Evolutionary conservation across 2,797 vertebrate species (phyloP).

Genomic region (Tragopan temminckii): DNA sequence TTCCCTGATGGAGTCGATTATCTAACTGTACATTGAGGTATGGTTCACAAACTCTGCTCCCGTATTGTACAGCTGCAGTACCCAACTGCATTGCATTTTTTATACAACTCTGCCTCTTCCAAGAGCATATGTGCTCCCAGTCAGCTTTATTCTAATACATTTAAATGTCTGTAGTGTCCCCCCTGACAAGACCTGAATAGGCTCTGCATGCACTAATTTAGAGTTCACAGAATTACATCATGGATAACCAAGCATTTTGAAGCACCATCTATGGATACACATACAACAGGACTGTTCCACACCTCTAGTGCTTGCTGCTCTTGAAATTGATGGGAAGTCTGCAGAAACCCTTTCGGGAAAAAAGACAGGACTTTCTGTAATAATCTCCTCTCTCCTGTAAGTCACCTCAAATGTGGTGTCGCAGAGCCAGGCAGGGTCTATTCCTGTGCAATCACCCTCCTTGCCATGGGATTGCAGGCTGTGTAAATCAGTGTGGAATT

Average conservation of each 20-base stretch:
- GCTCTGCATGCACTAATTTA: background rate
- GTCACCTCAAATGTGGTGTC: background rate
- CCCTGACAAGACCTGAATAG: background rate
- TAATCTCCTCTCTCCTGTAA: background rate
- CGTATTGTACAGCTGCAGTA: background rate
- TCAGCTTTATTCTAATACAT: constrained; percentile 39
- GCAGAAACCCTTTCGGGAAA: background rate
- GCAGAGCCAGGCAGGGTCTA: constrained; percentile 7
- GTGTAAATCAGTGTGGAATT: constrained; percentile 56
- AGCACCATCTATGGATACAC: background rate
- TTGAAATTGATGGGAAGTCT: background rate
- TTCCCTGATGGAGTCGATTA: constrained; percentile 17
- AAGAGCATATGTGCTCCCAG: background rate
- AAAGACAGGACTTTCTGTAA: constrained; percentile 7
- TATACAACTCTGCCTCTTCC: background rate
- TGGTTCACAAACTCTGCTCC: background rate
- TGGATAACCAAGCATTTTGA: background rate
- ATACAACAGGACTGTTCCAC: background rate
- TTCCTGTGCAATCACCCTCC: background rate
- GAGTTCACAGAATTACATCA: background rate
- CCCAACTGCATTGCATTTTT: background rate
- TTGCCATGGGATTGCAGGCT: constrained; percentile 29
- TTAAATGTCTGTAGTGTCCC: background rate
- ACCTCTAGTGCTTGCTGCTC: background rate
- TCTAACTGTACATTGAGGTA: constrained; percentile 21